phyloP scores from a whole-genome alignment of 2,113 vertebrate species.

The Melierax canorus region DNA sequence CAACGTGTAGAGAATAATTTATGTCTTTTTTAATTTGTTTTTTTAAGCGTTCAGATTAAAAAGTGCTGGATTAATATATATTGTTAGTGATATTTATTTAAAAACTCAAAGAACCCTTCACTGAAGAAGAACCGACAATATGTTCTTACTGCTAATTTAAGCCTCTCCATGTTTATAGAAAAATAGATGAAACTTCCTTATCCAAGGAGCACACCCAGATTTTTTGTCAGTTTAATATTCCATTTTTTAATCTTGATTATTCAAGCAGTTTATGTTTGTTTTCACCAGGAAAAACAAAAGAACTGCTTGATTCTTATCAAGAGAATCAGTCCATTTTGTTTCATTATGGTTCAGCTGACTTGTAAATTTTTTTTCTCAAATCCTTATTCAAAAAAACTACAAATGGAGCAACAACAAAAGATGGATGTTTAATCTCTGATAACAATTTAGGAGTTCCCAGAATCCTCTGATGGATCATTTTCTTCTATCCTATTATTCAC shows the following conservation, averaged over 20 bases:
- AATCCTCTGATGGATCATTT: constrained; percentile 40
- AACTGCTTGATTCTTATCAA: background rate
- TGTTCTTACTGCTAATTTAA: background rate
- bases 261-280: background rate
- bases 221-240: background rate
- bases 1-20: background rate
- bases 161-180: background rate
- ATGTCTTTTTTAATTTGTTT: rapidly evolving
- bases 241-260: background rate
- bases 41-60: background rate
- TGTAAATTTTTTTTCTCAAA: background rate
- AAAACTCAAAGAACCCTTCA: background rate
- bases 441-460: constrained; percentile 11
- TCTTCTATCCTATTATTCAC: constrained; percentile 53
- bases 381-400: constrained; percentile 47
- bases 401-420: constrained; percentile 22
- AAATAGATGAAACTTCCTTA: background rate
- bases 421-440: background rate
- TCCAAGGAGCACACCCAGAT: background rate
- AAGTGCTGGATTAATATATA: background rate
- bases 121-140: background rate
- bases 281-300: background rate
- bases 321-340: background rate
- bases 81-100: background rate
- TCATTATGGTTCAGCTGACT: background rate